Percentiles rank a stretch among this genome's conserved stretches.
These are phyloP conservation scores for Pandion haliaetus DNA, from an alignment of 2,113 vertebrate genomes.

Conservation along the genomic window DNA sequence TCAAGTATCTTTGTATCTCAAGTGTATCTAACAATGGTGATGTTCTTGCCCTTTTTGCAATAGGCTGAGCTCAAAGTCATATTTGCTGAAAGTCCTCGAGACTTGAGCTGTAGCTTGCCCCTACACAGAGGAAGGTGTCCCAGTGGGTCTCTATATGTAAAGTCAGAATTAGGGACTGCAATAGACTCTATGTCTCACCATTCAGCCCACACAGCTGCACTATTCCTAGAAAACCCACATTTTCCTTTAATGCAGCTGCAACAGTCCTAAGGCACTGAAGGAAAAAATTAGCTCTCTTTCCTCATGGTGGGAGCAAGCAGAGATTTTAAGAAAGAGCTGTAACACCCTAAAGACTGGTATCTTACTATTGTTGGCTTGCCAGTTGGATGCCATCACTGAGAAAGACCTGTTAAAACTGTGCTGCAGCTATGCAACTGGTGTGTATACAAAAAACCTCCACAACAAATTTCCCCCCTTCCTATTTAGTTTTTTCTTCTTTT, in stretches of 20 bases:
- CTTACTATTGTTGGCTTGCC: background rate
- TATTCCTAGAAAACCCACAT: background rate
- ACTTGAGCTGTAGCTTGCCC: background rate
- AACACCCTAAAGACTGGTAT: background rate
- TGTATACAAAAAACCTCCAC: background rate
- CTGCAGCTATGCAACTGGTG: background rate
- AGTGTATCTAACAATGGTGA: too few relatives aligned
- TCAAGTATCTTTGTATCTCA: too few relatives aligned
- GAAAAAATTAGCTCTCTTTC: background rate
- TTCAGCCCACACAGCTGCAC: background rate
- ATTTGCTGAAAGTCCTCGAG: background rate
- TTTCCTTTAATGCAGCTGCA: background rate
- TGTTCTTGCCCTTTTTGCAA: background rate
- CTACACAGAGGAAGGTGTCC: background rate
- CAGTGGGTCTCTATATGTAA: background rate
- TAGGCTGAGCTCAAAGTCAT: background rate
- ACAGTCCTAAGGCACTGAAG: background rate
- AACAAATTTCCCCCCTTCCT: background rate
- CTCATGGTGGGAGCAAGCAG: background rate
- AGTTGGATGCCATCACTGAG: background rate
- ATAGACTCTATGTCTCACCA: background rate
- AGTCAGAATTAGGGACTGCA: background rate
- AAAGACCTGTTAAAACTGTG: background rate
- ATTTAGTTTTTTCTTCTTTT: background rate
- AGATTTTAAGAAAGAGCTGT: background rate